A percentile compares a stretch with the other conserved stretches of the same genome.
These are phyloP conservation scores for Galaxias olidus DNA, from an alignment of 2,797 vertebrate genomes.

Conservation along the genomic window DNA sequence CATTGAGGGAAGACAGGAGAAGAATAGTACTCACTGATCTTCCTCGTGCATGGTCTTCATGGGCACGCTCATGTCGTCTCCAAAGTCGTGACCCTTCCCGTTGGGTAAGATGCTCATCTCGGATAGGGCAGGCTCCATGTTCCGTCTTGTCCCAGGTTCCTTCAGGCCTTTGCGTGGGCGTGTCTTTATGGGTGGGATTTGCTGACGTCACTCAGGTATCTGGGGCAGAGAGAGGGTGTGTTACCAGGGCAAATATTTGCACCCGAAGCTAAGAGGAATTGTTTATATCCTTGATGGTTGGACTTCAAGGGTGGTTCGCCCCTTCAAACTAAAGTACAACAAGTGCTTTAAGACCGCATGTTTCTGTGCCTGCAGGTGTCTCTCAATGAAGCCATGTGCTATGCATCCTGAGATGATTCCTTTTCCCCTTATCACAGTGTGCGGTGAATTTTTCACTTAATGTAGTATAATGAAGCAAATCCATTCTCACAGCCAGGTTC, in stretches of 20 bases:
- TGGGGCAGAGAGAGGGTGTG: constrained; percentile 16
- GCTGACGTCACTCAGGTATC: constrained; percentile 13
- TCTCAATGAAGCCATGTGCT: too few species aligned
- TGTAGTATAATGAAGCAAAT: neutral
- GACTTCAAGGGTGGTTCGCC: too few species aligned
- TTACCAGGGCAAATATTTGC: neutral
- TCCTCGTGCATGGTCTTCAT: constrained; percentile 66
- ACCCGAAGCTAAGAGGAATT: neutral
- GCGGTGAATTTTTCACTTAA: too few species aligned
- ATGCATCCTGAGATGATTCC: too few species aligned
- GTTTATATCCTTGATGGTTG: too few species aligned
- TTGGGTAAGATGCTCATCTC: constrained; percentile 92
- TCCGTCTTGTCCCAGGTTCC: constrained; percentile 24
- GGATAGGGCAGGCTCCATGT: constrained; percentile 81
- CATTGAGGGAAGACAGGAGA: neutral
- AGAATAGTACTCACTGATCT: constrained; percentile 72
- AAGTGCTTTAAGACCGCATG: too few species aligned
- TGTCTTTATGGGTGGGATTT: constrained; percentile 14
- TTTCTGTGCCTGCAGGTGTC: too few species aligned
- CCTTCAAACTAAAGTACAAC: too few species aligned
- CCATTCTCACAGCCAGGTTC: too few species aligned
- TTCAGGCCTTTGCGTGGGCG: constrained; percentile 11
- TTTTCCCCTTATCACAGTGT: too few species aligned
- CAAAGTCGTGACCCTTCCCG: constrained; percentile 76
- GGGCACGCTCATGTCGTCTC: constrained; percentile 61